Percentiles rank a stretch among this genome's conserved stretches.
Evolutionary conservation across 2,113 vertebrate species (phyloP).

Genomic region (Cavia aperea): DNA sequence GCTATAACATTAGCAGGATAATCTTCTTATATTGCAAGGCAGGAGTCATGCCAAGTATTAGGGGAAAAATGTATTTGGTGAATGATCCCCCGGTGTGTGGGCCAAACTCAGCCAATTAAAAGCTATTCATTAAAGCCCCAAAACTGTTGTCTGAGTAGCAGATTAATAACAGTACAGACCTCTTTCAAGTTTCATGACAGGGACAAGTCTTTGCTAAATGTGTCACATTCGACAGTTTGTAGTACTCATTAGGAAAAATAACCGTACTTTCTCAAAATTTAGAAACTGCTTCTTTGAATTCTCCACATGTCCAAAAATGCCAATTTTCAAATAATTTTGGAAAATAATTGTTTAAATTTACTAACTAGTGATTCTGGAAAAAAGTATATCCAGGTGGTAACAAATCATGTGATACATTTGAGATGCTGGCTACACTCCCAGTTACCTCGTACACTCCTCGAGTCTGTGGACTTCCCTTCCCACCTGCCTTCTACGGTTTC

Average conservation of each 20-base stretch:
- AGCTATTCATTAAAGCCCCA: conserved; percentile 56
- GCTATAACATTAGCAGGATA: not conserved
- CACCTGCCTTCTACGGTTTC: not conserved
- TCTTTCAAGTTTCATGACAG: conserved; percentile 58
- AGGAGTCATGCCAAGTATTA: conserved; percentile 31
- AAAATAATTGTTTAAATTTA: conserved; percentile 12
- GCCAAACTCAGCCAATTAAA: conserved; percentile 59
- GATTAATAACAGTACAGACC: conserved; percentile 49
- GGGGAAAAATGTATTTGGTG: conserved; percentile 28
- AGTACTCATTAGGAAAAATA: conserved; percentile 49
- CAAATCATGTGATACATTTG: not conserved
- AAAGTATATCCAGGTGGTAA: not conserved
- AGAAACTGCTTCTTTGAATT: conserved; percentile 40
- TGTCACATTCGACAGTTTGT: conserved; percentile 60
- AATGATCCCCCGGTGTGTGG: conserved; percentile 49
- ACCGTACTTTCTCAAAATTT: conserved; percentile 44
- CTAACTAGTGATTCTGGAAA: not conserved
- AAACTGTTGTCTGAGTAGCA: conserved; percentile 60
- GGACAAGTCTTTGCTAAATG: conserved; percentile 56
- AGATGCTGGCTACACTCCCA: not conserved
- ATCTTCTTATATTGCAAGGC: not conserved
- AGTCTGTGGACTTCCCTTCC: not conserved
- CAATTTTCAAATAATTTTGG: not conserved
- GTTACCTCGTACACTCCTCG: not conserved
- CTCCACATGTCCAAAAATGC: conserved; percentile 7